Base-by-base conservation (phyloP, 2,888 invertebrate genomes). In the Troglohyphantes excavatus region DNA sequence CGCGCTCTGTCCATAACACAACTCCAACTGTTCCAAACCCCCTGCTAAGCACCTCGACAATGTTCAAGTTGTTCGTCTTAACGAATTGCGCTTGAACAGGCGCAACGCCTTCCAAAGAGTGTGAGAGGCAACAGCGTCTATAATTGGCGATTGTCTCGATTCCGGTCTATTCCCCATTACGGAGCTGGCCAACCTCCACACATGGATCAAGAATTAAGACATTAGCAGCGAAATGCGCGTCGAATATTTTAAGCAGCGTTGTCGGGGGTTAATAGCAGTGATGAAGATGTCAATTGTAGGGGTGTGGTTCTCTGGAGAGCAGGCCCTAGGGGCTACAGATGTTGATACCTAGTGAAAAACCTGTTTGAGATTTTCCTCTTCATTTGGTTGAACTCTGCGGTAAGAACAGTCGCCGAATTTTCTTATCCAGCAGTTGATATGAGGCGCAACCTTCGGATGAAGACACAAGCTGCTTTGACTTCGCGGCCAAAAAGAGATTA, bases 281-380 rank as follows among this genome's bases (percentile, higher is more conserved):
- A 88, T 88, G 87, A 88, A 88, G 87, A 88, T 79, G 81, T 88
- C 87, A 88, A 88, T 81, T 88, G 81, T 65, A 27, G 81, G 81
- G 87, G 81, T 73, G 81, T 81, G 87, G 81, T 61, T 29, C 46
- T 33, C 29, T 39, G 53, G 59, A 39, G 70, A 46, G n/a, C 7
- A 73, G 67, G 29, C n/a, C 75, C 67, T 67, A 46, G 27, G 81
- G 73, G 75, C 61, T 75, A 73, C 87, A 75, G 87, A 88, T 88
- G 81, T 72, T 73, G 73, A 88, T 73, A 88, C 53, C 75, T 29
- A 43, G 81, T 19, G 26, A 29, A 73, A 84, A 88, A 88, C 87
- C 87, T 29, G 87, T 88, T 88, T 78, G 7, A 23, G 65, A 63
- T 68, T 33, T 68, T 68, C 68, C 33, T 33, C 65, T 65, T 27